A percentile compares a stretch with the other conserved stretches of the same genome.
Conservation (phyloP, 1,140 invertebrate species). For the Procambarus virginalis region DNA sequence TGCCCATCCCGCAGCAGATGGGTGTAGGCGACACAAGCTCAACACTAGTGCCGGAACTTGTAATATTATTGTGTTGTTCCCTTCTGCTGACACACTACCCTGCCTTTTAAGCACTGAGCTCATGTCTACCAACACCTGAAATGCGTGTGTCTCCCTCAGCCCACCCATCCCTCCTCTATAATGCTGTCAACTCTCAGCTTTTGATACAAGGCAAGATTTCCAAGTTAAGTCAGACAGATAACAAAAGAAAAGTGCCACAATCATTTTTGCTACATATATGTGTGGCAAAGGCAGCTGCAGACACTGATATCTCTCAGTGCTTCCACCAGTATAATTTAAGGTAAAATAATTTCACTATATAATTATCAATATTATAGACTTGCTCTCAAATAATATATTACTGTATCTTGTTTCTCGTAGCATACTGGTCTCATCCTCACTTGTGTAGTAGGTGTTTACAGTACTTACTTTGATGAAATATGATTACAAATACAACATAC, state of each 20-base stretch:
- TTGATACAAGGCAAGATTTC: not conserved
- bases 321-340: not conserved
- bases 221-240: not conserved
- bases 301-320: not conserved
- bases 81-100: not conserved
- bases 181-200: not conserved
- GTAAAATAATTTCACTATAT: not conserved
- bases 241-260: not conserved
- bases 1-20: not conserved
- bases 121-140: not conserved
- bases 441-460: not conserved
- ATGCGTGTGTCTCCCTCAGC: not conserved
- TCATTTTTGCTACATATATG: not conserved
- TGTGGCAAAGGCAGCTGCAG: not conserved
- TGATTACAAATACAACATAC: no score
- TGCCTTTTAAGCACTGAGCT: not conserved
- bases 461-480: not conserved
- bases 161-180: not conserved
- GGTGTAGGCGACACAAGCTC: not conserved
- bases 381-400: not conserved
- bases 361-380: constrained; percentile 9
- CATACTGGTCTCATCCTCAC: not conserved
- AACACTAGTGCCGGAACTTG: not conserved
- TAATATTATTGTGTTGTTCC: not conserved
- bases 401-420: not conserved